Conservation (phyloP, 2,113 vertebrate genomes). For the Lutjanus erythropterus region DNA sequence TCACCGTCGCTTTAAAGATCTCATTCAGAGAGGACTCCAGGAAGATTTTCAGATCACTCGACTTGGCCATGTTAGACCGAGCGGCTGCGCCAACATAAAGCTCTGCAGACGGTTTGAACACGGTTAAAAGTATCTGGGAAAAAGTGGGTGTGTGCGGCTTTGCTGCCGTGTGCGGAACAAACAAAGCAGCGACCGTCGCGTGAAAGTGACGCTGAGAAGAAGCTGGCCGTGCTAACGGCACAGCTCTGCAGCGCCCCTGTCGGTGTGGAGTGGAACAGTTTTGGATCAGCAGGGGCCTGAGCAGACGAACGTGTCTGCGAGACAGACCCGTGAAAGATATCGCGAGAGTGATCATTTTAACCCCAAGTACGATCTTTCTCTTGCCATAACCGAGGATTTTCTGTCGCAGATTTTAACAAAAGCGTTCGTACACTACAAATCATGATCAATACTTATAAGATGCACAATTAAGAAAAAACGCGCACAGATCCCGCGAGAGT, state of each 20-base stretch:
- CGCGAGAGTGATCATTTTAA: too few relatives aligned
- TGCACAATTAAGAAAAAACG: too few relatives aligned
- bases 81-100: not conserved
- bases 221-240: not conserved
- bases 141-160: constrained; percentile 32
- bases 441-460: too few relatives aligned
- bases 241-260: constrained; percentile 30
- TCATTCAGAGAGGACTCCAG: constrained; percentile 82
- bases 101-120: not conserved
- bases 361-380: too few relatives aligned
- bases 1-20: constrained; percentile 84
- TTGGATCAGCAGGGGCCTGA: not conserved
- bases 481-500: too few relatives aligned
- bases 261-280: constrained; percentile 9
- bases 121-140: constrained; percentile 6
- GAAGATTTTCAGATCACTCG: constrained; percentile 75
- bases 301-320: too few relatives aligned
- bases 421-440: too few relatives aligned
- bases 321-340: too few relatives aligned
- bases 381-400: too few relatives aligned
- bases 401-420: too few relatives aligned
- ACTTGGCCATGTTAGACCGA: constrained; percentile 67
- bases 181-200: constrained; percentile 68
- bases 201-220: constrained; percentile 43
- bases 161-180: constrained; percentile 78